These are phyloP conservation scores for Grantiella picta DNA, from an alignment of 2,113 vertebrate genomes.

Conservation along the genomic window DNA sequence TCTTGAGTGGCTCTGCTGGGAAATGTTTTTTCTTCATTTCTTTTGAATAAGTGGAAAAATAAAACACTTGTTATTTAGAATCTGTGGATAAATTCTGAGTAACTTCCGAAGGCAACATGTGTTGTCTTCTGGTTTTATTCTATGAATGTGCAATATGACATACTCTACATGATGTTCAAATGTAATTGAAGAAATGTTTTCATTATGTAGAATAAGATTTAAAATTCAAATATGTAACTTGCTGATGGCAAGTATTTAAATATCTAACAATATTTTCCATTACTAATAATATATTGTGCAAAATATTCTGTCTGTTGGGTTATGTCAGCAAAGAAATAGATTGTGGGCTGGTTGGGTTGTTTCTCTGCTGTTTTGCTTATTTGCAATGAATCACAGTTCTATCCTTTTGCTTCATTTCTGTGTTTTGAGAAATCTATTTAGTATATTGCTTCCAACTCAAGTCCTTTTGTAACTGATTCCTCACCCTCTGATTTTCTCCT, in stretches of 20 bases:
- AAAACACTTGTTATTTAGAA: background rate
- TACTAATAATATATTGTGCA: background rate
- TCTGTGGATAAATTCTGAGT: background rate
- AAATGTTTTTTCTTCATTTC: background rate
- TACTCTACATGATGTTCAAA: background rate
- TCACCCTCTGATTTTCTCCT: background rate
- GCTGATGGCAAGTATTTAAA: background rate
- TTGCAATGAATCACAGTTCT: background rate
- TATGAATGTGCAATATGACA: background rate
- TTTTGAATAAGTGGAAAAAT: background rate
- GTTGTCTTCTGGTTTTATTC: background rate
- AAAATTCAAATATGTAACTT: background rate
- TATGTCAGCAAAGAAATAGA: background rate
- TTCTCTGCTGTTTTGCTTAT: background rate
- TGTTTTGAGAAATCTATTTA: background rate
- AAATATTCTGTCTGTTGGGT: background rate
- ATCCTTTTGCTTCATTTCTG: background rate
- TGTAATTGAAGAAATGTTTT: background rate
- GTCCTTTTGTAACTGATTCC: background rate
- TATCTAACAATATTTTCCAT: background rate
- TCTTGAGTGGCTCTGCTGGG: background rate
- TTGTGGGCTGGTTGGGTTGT: background rate
- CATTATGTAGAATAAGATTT: background rate
- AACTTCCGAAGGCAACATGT: background rate
- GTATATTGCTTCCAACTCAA: background rate